Evolutionary conservation across 64 coral and sea anemone genomes (phyloP), one percentile per base, ranked within the genome.

Genomic region (Trachythela sp.): DNA sequence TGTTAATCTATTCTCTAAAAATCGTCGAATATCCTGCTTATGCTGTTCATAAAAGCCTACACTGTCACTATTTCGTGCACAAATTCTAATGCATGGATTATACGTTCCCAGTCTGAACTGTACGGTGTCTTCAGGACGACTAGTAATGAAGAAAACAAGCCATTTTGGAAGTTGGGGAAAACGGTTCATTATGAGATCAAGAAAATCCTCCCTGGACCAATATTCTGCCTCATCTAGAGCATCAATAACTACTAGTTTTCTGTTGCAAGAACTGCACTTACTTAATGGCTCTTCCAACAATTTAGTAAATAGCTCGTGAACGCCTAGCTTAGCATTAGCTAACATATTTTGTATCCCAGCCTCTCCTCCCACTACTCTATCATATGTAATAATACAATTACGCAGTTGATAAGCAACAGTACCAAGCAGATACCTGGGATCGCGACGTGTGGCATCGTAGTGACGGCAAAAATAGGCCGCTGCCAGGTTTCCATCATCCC

Each of bases 391-490:
- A 76, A 31, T 88, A 20, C 64, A 45, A 35, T 70, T 13, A 88
- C 64, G 29, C 0, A 88, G 39, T 18, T 88, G 68, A 75, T 48
- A 76, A 75, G 87, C 87, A 14, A 88, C 1, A 76, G 38, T 88
- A 40, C 87, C 64, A 31, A 88, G 64, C 48, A 88, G 39, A 76
- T 51, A 76, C 68, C 87, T 88, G 64, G 87, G 87, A 75, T 88
- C 40, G 29, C 75, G 70, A 40, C 87, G 58, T 43, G 87, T 88
- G 24, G 1, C 14, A 88, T 88, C 87, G n/a, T 88, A 29, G 14
- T 88, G 87, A 17, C 87, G 56, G 9, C 87, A 88, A 34, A 88
- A 88, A 36, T 24, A 35, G 1, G 80, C 87, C 45, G 80, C 72
- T 11, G 54, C 60, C n/a, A 88, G 13, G 13, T 27, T 42, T 24